Evolutionary conservation across 2,888 invertebrate species (phyloP).

Genomic region (Drosophila suboccidentalis): DNA sequence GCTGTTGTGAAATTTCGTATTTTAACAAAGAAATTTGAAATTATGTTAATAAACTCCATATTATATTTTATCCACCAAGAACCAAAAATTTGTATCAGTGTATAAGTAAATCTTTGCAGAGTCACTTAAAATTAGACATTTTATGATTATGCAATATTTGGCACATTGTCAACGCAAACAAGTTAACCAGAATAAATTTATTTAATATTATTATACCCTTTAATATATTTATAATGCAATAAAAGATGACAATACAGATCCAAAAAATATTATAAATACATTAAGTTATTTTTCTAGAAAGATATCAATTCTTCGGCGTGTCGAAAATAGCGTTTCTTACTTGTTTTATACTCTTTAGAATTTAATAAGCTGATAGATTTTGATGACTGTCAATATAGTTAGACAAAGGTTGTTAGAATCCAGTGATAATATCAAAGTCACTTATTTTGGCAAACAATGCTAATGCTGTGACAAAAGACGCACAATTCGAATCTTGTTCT

Average conservation of each 20-base stretch:
- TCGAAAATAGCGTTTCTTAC: background rate
- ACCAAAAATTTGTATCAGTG: too few species aligned
- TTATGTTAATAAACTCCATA: background rate
- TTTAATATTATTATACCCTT: conserved; percentile 12
- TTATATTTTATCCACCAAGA: background rate
- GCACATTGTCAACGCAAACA: conserved; percentile 12
- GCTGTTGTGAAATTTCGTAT: background rate
- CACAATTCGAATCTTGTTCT: conserved; percentile 8
- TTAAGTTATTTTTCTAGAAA: background rate
- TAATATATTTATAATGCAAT: too few species aligned
- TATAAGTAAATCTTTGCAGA: background rate
- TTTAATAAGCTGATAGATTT: conserved; percentile 20
- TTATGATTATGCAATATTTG: too few species aligned
- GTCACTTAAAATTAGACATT: conserved; percentile 43
- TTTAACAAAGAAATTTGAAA: background rate
- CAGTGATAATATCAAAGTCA: conserved; percentile 18
- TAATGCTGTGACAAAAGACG: background rate
- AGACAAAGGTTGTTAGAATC: conserved; percentile 1
- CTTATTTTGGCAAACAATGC: conserved; percentile 12
- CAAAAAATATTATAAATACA: too few species aligned
- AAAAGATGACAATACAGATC: too few species aligned
- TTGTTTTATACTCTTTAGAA: background rate
- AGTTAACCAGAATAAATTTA: conserved; percentile 57
- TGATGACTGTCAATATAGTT: background rate
- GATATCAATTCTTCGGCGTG: background rate